Conservation (phyloP, 2,888 invertebrate species). For the Cosmopolites sordidus region DNA sequence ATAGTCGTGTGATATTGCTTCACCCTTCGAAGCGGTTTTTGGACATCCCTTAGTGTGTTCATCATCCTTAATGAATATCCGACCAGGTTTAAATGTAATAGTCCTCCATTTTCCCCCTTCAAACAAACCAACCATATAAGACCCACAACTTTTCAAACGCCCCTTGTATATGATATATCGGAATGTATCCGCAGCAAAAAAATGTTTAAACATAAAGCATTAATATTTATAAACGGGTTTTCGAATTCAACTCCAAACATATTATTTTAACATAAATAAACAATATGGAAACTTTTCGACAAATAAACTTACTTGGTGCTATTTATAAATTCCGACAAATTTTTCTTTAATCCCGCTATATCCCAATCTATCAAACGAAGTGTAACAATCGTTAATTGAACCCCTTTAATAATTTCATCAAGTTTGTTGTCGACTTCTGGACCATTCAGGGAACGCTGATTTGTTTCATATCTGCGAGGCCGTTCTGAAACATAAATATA, state of each 20-base stretch:
- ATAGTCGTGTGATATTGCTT: too few species aligned
- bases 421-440: constrained; percentile 28
- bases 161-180: too few species aligned
- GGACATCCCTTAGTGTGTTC: too few species aligned
- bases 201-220: too few species aligned
- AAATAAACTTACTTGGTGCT: constrained; percentile 29
- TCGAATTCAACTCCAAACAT: background rate
- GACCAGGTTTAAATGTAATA: too few species aligned
- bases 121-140: too few species aligned
- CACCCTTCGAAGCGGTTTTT: too few species aligned
- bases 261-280: background rate
- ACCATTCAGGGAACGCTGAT: background rate
- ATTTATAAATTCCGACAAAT: constrained; percentile 30
- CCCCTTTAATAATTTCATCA: constrained; percentile 33
- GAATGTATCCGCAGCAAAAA: too few species aligned
- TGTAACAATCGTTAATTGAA: constrained; percentile 34
- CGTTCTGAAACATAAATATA: constrained; percentile 8
- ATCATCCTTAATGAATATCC: too few species aligned
- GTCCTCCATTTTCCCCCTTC: too few species aligned
- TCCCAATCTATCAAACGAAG: constrained; percentile 32
- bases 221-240: too few species aligned
- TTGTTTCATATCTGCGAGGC: constrained; percentile 3
- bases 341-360: constrained; percentile 30
- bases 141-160: too few species aligned
- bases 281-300: background rate